A percentile compares a stretch with the other conserved stretches of the same genome.
These are phyloP conservation scores for Mandrillus leucophaeus DNA, from an alignment of 2,113 vertebrate genomes.

Conservation along the genomic window DNA sequence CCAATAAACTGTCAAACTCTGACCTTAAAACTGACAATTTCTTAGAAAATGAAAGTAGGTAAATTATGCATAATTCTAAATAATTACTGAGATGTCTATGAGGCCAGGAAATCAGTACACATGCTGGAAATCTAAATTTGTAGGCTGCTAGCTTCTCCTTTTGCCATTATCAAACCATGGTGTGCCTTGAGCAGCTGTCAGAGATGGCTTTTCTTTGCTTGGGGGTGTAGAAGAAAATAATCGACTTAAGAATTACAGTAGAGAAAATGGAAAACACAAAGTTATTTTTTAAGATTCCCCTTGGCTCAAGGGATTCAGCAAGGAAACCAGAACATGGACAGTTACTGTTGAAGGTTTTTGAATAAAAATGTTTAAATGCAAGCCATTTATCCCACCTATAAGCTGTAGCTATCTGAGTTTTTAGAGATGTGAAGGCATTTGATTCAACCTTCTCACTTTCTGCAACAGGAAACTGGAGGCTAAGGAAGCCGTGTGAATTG, in stretches of 20 bases:
- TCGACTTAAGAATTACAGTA: not conserved
- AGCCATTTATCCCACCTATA: not conserved
- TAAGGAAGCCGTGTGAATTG: not conserved
- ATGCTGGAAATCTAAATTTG: conserved; percentile 42
- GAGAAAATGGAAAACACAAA: not conserved
- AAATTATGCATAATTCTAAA: conserved; percentile 61
- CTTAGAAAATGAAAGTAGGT: conserved; percentile 51
- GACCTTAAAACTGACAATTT: conserved; percentile 63
- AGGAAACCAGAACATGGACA: not conserved
- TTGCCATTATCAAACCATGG: not conserved
- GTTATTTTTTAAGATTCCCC: not conserved
- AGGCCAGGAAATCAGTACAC: conserved; percentile 40
- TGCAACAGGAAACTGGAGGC: not conserved
- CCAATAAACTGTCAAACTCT: conserved; percentile 49
- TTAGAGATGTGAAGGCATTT: not conserved
- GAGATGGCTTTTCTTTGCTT: not conserved
- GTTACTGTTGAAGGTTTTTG: not conserved
- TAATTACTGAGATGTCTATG: conserved; percentile 42
- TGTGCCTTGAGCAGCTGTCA: conserved; percentile 33
- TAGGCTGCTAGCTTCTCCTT: not conserved
- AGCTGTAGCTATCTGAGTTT: not conserved
- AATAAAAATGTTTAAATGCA: not conserved
- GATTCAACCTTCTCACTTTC: not conserved
- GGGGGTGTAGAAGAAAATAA: not conserved
- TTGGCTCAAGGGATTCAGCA: not conserved